Conservation (phyloP, 2,113 vertebrate species). For the Oxygymnocypris stewartii region DNA sequence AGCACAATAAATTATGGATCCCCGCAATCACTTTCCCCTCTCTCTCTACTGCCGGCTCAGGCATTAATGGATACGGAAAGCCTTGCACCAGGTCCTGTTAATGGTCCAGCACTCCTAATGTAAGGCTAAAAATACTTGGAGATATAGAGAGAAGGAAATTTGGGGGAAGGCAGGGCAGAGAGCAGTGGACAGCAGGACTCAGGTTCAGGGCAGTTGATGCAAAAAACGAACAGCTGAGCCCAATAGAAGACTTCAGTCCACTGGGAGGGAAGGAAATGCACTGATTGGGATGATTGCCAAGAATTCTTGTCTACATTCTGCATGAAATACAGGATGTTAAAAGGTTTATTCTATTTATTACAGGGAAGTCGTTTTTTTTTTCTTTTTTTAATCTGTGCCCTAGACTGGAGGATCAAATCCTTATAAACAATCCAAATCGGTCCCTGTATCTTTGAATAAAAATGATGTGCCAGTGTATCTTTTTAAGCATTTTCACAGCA, state of each 20-base stretch:
- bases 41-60: conserved; percentile 8
- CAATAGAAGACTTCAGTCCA: conserved; percentile 37
- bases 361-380: not conserved
- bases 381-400: not conserved
- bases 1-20: conserved; percentile 65
- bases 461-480: conserved; percentile 19
- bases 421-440: not conserved
- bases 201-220: conserved; percentile 47
- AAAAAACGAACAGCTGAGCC: conserved; percentile 26
- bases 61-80: conserved; percentile 65
- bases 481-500: not conserved
- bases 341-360: conserved; percentile 10
- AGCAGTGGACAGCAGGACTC: conserved; percentile 31
- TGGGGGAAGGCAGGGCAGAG: not conserved
- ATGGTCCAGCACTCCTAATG: conserved; percentile 62
- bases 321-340: conserved; percentile 21
- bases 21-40: conserved; percentile 46
- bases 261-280: conserved; percentile 21
- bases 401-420: not conserved
- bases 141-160: conserved; percentile 40
- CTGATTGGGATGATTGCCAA: conserved; percentile 32
- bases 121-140: conserved; percentile 63
- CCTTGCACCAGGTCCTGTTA: conserved; percentile 57
- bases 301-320: conserved; percentile 16
- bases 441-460: conserved; percentile 9